Base-by-base conservation (phyloP, 2,888 invertebrate species). In the Lepeophtheirus nordmannii region DNA sequence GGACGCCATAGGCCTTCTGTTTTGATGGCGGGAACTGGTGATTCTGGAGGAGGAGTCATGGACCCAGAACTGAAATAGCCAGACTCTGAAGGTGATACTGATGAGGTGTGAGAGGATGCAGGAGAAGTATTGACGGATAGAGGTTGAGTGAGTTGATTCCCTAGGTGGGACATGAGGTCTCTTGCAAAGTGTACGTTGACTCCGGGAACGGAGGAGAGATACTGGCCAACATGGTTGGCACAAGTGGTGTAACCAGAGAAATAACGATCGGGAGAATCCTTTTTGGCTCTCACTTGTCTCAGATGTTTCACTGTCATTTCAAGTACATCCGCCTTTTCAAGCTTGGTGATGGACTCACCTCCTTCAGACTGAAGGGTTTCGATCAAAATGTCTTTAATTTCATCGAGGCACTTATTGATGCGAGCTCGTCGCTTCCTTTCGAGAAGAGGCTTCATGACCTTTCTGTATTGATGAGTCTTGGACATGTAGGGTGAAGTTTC, bases 91-190 rank as follows among this genome's bases (percentile, higher is more conserved):
- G 53, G 53, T 2, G 53, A 46, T 17, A 46, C 53, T 2, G 53
- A 46, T 46, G 53, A 46, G 8, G 53, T 3, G 17, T 14, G 53
- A 17, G 53, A 8, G 2, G 14, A 17, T 17, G 8, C 14, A 10
- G 10, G 5, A 46, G 53, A 14, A n/a, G 53, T 46, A 8, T 46
- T 46, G 53, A 46, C 17, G 8, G 53, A 46, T 14, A 46, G 53
- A 17, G 53, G 53, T n/a, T 46, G 53, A 17, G 53, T 46, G 53
- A 46, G 53, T 46, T 46, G 53, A 17, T 87, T 85, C n/a, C 89
- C 89, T 69, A 90, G 81, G 76, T 89, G 89, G 63, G 87, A 85
- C 89, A 90, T 89, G 72, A 90, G 80, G 72, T 86, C 85, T 67
- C 87, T 88, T 58, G 89, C 89, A 70, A 90, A 78, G 74, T 85